These are phyloP conservation scores for Microcebus griseorufus DNA, from an alignment of 2,113 vertebrate genomes.

Conservation along the genomic window DNA sequence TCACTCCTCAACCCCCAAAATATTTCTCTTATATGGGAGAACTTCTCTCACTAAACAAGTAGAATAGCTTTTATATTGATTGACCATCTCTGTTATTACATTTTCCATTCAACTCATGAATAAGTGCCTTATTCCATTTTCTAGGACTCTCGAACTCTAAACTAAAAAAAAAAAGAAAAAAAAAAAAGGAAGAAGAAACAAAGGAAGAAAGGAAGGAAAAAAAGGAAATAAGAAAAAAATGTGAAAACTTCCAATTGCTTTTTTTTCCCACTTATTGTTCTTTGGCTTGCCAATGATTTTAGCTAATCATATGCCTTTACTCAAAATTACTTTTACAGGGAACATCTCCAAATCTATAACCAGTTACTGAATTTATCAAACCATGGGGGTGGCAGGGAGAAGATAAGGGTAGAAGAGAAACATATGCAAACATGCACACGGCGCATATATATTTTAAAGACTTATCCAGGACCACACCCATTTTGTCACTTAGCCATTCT, in stretches of 20 bases:
- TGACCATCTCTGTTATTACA: neutral
- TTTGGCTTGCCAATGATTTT: slow-evolving; percentile 27
- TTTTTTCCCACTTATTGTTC: slow-evolving; percentile 39
- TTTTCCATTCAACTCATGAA: neutral
- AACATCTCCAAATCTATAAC: slow-evolving; percentile 31
- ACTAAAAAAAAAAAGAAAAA: neutral
- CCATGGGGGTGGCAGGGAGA: neutral
- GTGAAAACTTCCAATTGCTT: slow-evolving; percentile 22
- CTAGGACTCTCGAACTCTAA: neutral
- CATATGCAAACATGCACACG: neutral
- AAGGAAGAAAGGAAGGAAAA: neutral
- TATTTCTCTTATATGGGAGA: neutral
- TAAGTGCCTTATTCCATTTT: neutral
- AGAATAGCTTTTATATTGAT: neutral
- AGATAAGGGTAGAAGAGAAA: neutral
- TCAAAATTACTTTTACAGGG: slow-evolving; percentile 41
- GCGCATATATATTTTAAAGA: neutral
- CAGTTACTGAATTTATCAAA: slow-evolving; percentile 45
- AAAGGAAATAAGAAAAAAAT: neutral
- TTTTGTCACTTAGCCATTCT: neutral
- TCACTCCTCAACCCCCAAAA: neutral
- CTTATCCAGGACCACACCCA: neutral
- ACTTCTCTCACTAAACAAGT: neutral
- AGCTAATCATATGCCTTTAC: slow-evolving; percentile 43
- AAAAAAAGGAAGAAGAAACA: neutral